A percentile compares a stretch with the other conserved stretches of the same genome.
Evolutionary conservation across 2,888 invertebrate genomes (phyloP).

Genomic region (Willowsia nigromaculata): DNA sequence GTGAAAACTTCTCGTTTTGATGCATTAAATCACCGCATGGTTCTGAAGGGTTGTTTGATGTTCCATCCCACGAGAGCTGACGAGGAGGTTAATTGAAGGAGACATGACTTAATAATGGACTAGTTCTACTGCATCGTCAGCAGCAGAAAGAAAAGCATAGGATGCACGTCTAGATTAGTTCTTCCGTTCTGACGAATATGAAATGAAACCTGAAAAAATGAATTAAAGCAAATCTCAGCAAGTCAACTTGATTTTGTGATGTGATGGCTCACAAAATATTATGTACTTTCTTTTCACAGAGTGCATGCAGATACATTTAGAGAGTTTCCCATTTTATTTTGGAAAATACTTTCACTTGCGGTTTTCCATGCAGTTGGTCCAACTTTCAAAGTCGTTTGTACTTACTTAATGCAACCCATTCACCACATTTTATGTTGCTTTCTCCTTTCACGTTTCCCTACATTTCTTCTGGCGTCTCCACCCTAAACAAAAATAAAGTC

Average conservation of each 20-base stretch:
- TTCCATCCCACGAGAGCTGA: constrained; percentile 26
- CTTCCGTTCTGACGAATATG: neutral
- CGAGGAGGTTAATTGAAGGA: constrained; percentile 60
- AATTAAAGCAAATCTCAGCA: neutral
- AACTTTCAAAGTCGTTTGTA: neutral
- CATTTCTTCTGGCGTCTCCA: too few relatives aligned
- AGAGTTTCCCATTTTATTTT: too few relatives aligned
- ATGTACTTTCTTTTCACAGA: too few relatives aligned
- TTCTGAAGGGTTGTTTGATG: constrained; percentile 43
- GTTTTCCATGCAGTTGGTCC: neutral
- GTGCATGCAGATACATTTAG: too few relatives aligned
- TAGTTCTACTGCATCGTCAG: too few relatives aligned
- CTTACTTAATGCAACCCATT: neutral
- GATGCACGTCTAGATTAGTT: neutral
- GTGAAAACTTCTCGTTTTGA: constrained; percentile 26
- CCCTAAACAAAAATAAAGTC: too few relatives aligned
- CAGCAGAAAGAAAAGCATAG: neutral
- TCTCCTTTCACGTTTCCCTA: neutral
- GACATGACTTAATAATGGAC: constrained; percentile 48
- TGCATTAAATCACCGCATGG: constrained; percentile 54
- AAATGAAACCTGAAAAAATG: neutral
- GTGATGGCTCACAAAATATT: neutral
- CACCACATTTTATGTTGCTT: neutral
- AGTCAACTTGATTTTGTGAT: neutral
- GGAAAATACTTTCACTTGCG: neutral